Conservation (phyloP, 2,888 invertebrate genomes). For the Aspidiotus destructor region DNA sequence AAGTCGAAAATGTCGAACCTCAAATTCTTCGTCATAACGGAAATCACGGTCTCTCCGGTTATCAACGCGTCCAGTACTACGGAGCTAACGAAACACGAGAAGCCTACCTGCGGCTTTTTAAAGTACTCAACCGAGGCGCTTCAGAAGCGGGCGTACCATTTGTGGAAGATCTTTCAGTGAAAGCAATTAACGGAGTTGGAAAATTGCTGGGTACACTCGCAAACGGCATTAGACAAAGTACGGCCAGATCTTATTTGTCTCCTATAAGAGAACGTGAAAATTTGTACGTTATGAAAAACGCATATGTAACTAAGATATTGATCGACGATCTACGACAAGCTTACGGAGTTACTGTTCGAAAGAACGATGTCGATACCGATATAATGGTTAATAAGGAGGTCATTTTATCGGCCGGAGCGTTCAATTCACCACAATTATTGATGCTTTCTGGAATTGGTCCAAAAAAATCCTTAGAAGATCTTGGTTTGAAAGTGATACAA, state of each 20-base stretch:
- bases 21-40: conserved; percentile 30
- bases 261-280: conserved; percentile 48
- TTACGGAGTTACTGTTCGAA: conserved; percentile 13
- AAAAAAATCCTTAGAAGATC: conserved; percentile 4
- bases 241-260: conserved; percentile 44
- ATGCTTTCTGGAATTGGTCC: conserved; percentile 31
- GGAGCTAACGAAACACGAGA: not conserved
- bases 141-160: conserved; percentile 17
- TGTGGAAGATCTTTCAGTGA: conserved; percentile 8
- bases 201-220: conserved; percentile 14
- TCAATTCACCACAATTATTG: conserved; percentile 23
- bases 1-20: conserved; percentile 40
- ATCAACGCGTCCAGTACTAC: conserved; percentile 11
- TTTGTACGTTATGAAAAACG: conserved; percentile 50
- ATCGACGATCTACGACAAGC: conserved; percentile 12
- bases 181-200: conserved; percentile 11
- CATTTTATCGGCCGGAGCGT: conserved; percentile 23
- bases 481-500: conserved; percentile 1
- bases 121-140: conserved; percentile 11
- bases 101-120: not conserved
- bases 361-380: not conserved
- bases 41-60: conserved; percentile 22
- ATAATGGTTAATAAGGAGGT: conserved; percentile 14
- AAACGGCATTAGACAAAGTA: conserved; percentile 43
- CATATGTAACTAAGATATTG: conserved; percentile 48